Percentiles rank a stretch among this genome's conserved stretches.
Evolutionary conservation across 2,888 invertebrate genomes (phyloP).

Genomic region (Lochmaea capreae): DNA sequence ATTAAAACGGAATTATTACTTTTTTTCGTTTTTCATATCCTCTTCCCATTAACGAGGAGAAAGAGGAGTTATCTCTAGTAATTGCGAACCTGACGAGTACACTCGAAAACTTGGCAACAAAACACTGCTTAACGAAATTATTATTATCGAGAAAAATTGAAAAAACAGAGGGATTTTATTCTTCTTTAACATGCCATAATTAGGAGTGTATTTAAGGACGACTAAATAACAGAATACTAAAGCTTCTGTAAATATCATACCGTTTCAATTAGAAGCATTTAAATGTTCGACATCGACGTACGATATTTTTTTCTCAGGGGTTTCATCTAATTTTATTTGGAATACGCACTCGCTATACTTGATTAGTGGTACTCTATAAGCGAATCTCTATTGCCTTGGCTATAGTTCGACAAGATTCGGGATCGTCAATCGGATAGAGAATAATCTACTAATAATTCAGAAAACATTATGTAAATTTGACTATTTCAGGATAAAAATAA

Average conservation of each 20-base stretch:
- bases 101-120: constrained; percentile 45
- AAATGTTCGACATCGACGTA: constrained; percentile 52
- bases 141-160: constrained; percentile 8
- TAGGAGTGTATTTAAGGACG: constrained; percentile 48
- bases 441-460: no score
- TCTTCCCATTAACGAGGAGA: constrained; percentile 27
- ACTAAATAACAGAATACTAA: constrained; percentile 52
- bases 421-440: no score
- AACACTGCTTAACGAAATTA: constrained; percentile 38
- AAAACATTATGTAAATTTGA: no score
- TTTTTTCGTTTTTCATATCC: constrained; percentile 31
- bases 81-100: constrained; percentile 35
- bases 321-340: no score
- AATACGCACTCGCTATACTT: no score
- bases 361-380: no score
- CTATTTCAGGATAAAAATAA: no score
- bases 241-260: constrained; percentile 53
- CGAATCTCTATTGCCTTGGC: no score
- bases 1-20: constrained; percentile 29
- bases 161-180: constrained; percentile 20
- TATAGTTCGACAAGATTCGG: no score
- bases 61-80: constrained; percentile 22
- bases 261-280: constrained; percentile 59
- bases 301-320: constrained; percentile 4
- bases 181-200: constrained; percentile 46